Base-by-base conservation (phyloP, 2,888 invertebrate species). In the Argynnis bischoffii region DNA sequence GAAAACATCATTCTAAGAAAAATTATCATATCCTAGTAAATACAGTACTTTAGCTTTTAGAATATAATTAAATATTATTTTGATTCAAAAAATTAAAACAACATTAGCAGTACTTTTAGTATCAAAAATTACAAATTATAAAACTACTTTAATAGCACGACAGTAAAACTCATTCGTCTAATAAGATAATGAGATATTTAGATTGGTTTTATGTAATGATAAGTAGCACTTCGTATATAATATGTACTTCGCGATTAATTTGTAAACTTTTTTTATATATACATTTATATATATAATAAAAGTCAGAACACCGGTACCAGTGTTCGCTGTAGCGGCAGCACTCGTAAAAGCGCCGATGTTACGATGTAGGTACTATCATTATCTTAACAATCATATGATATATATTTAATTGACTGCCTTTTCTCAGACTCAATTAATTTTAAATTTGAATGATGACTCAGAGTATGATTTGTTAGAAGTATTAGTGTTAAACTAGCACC, bases 361-460 rank as follows among this genome's bases (percentile, higher is more conserved):
- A 55, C 48, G 55, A 66, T 14, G 48, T 51, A 16, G 0, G 1
- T 50, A 15, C 16, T 8, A n/a, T 41, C 41, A 26, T 54, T 64
- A 55, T 60, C 47, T 60, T 15, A 57, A 60, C 48, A 55, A 64
- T 64, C 55, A 8, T 51, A 48, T 6, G 35, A n/a, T 64, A 18
- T 56, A 64, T 14, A 35, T 64, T 64, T 56, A 64, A 56, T 64
- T 56, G 50, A 56, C 41, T 18, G 18, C 21, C 26, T 35, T 64
- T 48, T 35, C 55, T 50, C 50, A 41, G 56, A 64, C 56, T 64
- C 51, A 8, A 64, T 64, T 64, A 64, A 64, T 50, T 64, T 64
- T 55, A n/a, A 26, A n/a, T 55, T 48, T 47, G 31, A 26, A 14
- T 64, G 21, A 15, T 41, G 2, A 41, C 35, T 41, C 35, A 3